Evolutionary conservation across 2,797 vertebrate species (phyloP), one percentile per base, ranked within the genome.

Genomic region (Sciurus carolinensis): DNA sequence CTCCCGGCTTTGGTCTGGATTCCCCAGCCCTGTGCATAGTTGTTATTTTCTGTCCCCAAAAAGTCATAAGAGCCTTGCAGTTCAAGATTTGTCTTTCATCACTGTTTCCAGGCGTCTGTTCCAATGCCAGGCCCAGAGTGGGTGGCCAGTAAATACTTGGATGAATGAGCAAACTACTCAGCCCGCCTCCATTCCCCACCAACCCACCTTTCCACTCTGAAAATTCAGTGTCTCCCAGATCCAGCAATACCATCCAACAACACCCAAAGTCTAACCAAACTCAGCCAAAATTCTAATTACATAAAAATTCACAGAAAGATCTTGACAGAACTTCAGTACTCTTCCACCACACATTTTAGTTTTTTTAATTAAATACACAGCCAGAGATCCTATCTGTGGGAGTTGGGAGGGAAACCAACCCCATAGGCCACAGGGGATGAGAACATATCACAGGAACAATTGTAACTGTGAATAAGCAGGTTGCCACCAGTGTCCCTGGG

Each of bases 391-490:
- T n/a, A 30, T 7, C 12, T 5, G 2, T 28, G n/a, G 91, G n/a
- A 50, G 30, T 1, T 17, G 54, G n/a, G 12, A 44, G 42, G 86
- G 64, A n/a, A 7, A 62, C 17, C 50, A 54, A 36, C 18, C 0
- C 50, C 39, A 2, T 4, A 4, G 39, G 8, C 33, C 10, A 24
- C 7, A 4, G 10, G 10, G 26, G 18, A 22, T 13, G 8, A 13
- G 17, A 42, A 42, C 0, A 0, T 30, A 67, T 42, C 14, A 13
- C 8, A 10, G 36, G 5, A 10, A 3, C 54, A 17, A 18, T 66
- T 1, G 26, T 24, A 36, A 36, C 76, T 30, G 59, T 50, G 30
- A 5, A 1, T 33, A 30, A 88, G 64, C 14, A 57, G 33, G n/a
- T 67, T 22, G 0, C 71, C 85, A 20, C n/a, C n/a, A 2, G 20